These are phyloP conservation scores for Notolepis coatsorum DNA, from an alignment of 2,797 vertebrate genomes.

Conservation along the genomic window DNA sequence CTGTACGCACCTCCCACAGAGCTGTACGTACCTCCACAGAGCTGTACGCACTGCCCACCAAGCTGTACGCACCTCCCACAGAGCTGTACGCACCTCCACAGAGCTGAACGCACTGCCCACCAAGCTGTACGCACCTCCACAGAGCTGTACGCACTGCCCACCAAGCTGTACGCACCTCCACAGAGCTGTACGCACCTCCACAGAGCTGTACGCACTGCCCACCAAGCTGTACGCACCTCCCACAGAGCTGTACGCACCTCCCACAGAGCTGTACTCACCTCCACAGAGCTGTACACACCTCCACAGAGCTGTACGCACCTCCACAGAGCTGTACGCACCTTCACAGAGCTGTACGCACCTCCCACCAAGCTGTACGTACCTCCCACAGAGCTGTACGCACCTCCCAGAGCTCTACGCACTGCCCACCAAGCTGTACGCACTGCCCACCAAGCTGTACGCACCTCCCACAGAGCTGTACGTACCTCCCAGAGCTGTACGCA, in stretches of 20 bases:
- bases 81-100: conserved; percentile 61
- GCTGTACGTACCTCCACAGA: conserved; percentile 55
- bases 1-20: conserved; percentile 54
- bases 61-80: conserved; percentile 56
- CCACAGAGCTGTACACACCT: conserved; percentile 55
- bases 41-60: conserved; percentile 56
- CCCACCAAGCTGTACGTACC: conserved; percentile 55
- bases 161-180: conserved; percentile 55
- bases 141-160: conserved; percentile 58
- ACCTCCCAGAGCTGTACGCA: conserved; percentile 55
- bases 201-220: conserved; percentile 57
- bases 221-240: conserved; percentile 57
- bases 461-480: conserved; percentile 56
- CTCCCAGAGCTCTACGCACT: too few species aligned
- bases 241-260: conserved; percentile 57
- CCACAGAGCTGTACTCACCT: conserved; percentile 55
- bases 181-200: conserved; percentile 55
- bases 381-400: conserved; percentile 56
- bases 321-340: conserved; percentile 55
- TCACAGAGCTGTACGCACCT: conserved; percentile 57
- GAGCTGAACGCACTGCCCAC: too few species aligned
- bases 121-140: conserved; percentile 55
- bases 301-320: conserved; percentile 55
- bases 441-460: conserved; percentile 57
- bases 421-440: conserved; percentile 57